Conservation (phyloP, 2,888 invertebrate species). For the Drosophila ustulata region DNA sequence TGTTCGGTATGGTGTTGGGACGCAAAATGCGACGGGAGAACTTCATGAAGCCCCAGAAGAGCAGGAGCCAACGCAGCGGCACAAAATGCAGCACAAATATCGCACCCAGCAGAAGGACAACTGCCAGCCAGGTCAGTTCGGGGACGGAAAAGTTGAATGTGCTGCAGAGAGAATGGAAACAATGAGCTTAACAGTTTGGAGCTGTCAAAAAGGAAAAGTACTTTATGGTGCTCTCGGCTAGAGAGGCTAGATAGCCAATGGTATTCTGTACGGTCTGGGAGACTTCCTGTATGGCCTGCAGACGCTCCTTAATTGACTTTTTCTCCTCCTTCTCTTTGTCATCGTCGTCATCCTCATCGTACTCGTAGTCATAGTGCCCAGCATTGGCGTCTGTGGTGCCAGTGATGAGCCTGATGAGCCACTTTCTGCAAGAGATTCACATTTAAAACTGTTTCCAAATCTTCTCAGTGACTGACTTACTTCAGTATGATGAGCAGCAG, state of each 20-base stretch:
- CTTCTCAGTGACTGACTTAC: no score
- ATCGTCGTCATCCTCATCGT: constrained; percentile 94
- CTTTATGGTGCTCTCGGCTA: constrained; percentile 98
- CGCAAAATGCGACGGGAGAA: constrained; percentile 96
- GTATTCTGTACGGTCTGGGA: constrained; percentile 98
- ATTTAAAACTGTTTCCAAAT: not conserved
- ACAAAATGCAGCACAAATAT: constrained; percentile 94
- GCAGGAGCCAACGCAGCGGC: constrained; percentile 94
- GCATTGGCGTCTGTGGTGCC: constrained; percentile 78
- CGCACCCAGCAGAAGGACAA: constrained; percentile 90
- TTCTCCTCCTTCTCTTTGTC: constrained; percentile 98
- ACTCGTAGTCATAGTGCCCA: constrained; percentile 87
- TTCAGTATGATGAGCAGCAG: constrained; percentile 91
- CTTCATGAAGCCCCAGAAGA: constrained; percentile 98
- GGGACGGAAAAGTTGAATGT: constrained; percentile 98
- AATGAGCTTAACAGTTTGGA: not conserved
- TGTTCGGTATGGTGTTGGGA: constrained; percentile 98
- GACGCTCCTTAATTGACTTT: constrained; percentile 95
- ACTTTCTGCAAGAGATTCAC: constrained; percentile 75
- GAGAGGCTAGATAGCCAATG: constrained; percentile 96
- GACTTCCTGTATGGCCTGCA: constrained; percentile 98
- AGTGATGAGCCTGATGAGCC: constrained; percentile 84
- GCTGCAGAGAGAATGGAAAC: constrained; percentile 86
- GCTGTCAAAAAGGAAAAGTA: constrained; percentile 84
- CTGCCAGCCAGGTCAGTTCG: constrained; percentile 96